Percentiles rank a stretch among this genome's conserved stretches.
phyloP scores from a whole-genome alignment of 2,888 invertebrate species.

The Ischnus inquisitorius region DNA sequence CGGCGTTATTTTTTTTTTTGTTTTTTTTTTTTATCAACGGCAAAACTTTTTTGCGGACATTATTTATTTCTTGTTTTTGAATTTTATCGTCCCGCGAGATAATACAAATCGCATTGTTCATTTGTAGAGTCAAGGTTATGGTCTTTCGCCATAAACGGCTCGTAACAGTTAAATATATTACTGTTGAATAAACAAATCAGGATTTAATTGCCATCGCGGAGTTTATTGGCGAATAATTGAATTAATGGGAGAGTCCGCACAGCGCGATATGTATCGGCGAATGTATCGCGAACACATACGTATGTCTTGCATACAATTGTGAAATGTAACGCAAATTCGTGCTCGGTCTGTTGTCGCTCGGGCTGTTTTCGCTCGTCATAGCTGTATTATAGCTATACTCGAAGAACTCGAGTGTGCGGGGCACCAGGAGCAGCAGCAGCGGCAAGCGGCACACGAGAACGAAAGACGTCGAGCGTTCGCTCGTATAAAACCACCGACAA shows the following conservation, averaged over 20 bases:
- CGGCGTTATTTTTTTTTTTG: no score
- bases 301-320: background rate
- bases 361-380: constrained; percentile 56
- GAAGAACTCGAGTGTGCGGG: constrained; percentile 43
- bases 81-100: no score
- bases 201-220: no score
- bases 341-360: constrained; percentile 28
- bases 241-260: background rate
- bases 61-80: constrained; percentile 26
- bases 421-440: constrained; percentile 53
- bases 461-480: constrained; percentile 77
- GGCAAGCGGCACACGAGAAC: constrained; percentile 50
- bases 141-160: no score
- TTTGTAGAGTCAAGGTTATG: background rate
- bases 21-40: constrained; percentile 51
- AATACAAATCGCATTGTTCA: no score
- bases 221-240: constrained; percentile 4
- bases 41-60: constrained; percentile 27
- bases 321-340: background rate
- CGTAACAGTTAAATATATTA: no score
- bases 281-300: background rate
- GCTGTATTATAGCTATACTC: constrained; percentile 11
- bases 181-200: no score
- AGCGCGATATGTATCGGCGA: constrained; percentile 6
- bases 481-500: constrained; percentile 82